A percentile compares a stretch with the other conserved stretches of the same genome.
These are phyloP conservation scores for Vidua chalybeata DNA, from an alignment of 2,113 vertebrate species.

Conservation along the genomic window DNA sequence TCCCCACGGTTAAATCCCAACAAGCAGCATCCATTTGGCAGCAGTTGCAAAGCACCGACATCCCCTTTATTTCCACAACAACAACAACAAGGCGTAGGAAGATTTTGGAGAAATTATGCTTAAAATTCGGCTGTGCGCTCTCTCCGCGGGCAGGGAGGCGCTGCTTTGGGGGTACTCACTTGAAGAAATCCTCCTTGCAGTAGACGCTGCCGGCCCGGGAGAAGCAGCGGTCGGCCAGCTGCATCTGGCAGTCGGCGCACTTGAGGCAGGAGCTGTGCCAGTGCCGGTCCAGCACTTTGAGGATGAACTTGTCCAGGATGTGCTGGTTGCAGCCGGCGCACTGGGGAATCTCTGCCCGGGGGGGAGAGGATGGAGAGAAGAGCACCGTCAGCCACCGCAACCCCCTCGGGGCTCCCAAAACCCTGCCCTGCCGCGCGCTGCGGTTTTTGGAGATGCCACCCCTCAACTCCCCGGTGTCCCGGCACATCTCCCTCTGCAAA, in stretches of 20 bases:
- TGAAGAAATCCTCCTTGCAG: constrained; percentile 99
- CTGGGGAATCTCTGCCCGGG: constrained; percentile 90
- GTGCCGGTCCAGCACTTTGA: constrained; percentile 97
- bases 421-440: rapidly evolving
- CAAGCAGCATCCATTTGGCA: neutral
- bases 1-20: neutral
- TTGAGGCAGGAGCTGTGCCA: constrained; percentile 99
- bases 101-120: neutral
- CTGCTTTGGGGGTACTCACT: constrained; percentile 77
- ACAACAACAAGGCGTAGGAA: rapidly evolving
- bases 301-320: constrained; percentile 98
- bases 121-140: rapidly evolving
- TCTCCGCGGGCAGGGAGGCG: rapidly evolving
- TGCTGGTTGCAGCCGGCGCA: constrained; percentile 97
- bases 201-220: constrained; percentile 93
- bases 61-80: neutral
- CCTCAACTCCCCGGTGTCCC: rapidly evolving
- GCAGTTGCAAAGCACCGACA: neutral
- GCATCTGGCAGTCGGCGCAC: constrained; percentile 95
- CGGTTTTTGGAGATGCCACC: neutral
- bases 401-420: neutral
- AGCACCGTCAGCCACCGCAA: neutral
- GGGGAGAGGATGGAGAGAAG: neutral
- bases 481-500: neutral
- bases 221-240: constrained; percentile 95